Evolutionary conservation across 1,140 invertebrate genomes (phyloP).

Genomic region (Nautilus pompilius): DNA sequence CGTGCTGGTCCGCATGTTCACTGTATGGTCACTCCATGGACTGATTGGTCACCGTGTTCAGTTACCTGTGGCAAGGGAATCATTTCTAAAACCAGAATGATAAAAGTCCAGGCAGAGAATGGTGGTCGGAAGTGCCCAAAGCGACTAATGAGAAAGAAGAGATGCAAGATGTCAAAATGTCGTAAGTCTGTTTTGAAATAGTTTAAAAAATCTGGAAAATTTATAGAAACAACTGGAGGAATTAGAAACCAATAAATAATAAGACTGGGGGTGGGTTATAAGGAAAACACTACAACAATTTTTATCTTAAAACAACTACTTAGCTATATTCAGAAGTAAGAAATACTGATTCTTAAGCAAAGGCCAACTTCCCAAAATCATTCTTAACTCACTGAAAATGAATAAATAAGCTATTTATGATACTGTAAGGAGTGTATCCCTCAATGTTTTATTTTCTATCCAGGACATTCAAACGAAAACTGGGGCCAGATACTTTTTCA

Average conservation of each 20-base stretch:
- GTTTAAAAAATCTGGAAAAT: background rate
- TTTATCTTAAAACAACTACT: background rate
- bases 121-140: conserved; percentile 42
- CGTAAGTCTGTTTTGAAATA: conserved; percentile 24
- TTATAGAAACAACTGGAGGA: background rate
- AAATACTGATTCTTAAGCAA: background rate
- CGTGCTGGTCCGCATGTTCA: conserved; percentile 18
- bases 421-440: too few relatives aligned
- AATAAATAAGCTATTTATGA: too few relatives aligned
- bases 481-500: too few relatives aligned
- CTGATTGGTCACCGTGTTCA: conserved; percentile 51
- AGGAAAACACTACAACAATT: background rate
- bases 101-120: conserved; percentile 35
- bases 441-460: too few relatives aligned
- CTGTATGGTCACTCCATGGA: conserved; percentile 53
- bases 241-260: background rate
- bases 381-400: too few relatives aligned
- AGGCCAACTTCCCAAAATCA: background rate
- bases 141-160: conserved; percentile 32
- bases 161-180: conserved; percentile 33
- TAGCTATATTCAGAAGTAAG: background rate
- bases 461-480: too few relatives aligned
- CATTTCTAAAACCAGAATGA: conserved; percentile 27
- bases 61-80: conserved; percentile 46
- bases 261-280: background rate